These are phyloP conservation scores for Fratercula arctica DNA, from an alignment of 2,797 vertebrate species.

Conservation along the genomic window DNA sequence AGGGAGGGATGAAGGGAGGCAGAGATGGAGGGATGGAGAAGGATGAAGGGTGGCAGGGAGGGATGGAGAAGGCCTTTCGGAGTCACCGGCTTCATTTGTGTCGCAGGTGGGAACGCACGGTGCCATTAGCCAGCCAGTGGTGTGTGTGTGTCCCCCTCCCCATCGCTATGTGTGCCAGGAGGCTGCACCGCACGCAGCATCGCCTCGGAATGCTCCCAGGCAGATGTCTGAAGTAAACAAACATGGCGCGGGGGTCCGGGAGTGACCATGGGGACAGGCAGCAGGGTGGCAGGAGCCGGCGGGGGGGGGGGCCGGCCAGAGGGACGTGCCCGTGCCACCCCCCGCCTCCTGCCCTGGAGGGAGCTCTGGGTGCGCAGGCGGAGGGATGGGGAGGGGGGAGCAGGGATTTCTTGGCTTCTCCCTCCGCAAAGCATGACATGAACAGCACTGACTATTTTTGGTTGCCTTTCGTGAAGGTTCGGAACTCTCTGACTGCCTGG, in stretches of 20 bases:
- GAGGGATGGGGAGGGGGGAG: background rate
- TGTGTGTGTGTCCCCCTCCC: background rate
- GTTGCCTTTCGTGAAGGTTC: background rate
- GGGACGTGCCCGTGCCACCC: too few relatives aligned
- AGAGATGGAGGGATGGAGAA: background rate
- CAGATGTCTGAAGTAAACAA: background rate
- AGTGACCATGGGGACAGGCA: background rate
- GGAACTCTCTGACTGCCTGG: background rate
- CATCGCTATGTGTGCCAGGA: background rate
- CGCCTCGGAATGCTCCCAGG: background rate
- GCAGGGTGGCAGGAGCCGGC: accelerated
- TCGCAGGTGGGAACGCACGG: background rate
- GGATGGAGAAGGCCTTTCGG: background rate
- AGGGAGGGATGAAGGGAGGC: too few relatives aligned
- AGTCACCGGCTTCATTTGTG: background rate
- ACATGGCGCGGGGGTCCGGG: background rate
- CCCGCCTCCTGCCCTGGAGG: too few relatives aligned
- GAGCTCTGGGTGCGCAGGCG: background rate
- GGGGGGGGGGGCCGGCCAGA: background rate
- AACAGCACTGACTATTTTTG: background rate
- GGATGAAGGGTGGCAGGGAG: too few relatives aligned
- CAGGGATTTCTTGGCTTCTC: slow-evolving; percentile 44
- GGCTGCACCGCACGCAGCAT: background rate
- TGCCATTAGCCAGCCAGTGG: background rate
- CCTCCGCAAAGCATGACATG: slow-evolving; percentile 22